phyloP scores from a whole-genome alignment of 1,140 invertebrate species.

The Campodea augens region DNA sequence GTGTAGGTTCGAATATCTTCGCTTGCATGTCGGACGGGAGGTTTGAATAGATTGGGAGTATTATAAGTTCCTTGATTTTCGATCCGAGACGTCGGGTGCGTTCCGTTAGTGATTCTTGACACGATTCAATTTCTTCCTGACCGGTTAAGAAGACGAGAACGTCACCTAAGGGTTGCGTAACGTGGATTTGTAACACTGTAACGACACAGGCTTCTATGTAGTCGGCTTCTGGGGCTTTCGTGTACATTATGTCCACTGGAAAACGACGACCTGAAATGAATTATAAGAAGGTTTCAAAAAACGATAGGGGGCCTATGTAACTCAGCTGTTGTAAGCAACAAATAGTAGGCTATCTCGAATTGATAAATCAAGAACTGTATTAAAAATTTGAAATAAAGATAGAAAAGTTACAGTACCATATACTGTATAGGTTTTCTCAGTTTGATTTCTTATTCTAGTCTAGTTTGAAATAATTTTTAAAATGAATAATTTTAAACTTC shows the following conservation, averaged over 20 bases:
- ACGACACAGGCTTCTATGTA: conserved; percentile 95
- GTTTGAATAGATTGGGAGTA: conserved; percentile 95
- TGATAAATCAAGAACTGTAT: too few species aligned
- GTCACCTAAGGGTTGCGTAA: conserved; percentile 86
- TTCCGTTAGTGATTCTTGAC: conserved; percentile 81
- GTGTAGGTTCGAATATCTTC: conserved; percentile 93
- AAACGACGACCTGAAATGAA: conserved; percentile 33
- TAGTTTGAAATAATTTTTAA: too few species aligned
- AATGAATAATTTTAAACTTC: too few species aligned
- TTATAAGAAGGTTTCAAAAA: conserved; percentile 3
- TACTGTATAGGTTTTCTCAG: too few species aligned
- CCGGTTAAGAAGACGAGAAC: conserved; percentile 94
- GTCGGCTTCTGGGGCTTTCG: conserved; percentile 95
- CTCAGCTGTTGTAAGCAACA: too few species aligned
- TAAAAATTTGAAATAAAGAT: too few species aligned
- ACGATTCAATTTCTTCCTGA: conserved; percentile 85
- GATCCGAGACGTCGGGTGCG: conserved; percentile 73
- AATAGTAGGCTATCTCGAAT: too few species aligned
- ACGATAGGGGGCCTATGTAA: too few species aligned
- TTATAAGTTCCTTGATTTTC: conserved; percentile 80
- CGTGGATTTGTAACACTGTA: conserved; percentile 92
- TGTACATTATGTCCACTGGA: conserved; percentile 93
- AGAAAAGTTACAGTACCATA: too few species aligned
- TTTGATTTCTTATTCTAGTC: too few species aligned
- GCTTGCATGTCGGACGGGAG: conserved; percentile 96